Percentiles rank a stretch among this genome's conserved stretches.
These are phyloP conservation scores for Epizoanthus fatuus DNA, from an alignment of 92 coral and sea anemone genomes.

Conservation along the genomic window DNA sequence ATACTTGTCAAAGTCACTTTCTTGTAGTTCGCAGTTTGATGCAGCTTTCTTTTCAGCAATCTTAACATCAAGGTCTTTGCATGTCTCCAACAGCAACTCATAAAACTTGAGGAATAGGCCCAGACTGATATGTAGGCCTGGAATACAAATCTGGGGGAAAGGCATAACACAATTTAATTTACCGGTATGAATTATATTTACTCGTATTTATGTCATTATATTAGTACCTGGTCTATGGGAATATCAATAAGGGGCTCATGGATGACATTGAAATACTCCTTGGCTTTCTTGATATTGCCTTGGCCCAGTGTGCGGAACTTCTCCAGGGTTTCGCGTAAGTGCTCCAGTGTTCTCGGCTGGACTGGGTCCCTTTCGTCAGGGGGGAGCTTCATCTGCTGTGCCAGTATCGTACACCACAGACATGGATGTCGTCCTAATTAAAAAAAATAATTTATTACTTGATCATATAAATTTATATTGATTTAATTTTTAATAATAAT, in stretches of 20 bases:
- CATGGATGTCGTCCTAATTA: background rate
- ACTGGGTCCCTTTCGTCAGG: background rate
- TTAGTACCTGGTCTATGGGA: conserved; percentile 5
- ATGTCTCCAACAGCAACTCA: conserved; percentile 10
- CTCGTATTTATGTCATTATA: background rate
- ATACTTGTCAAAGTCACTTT: too few relatives aligned
- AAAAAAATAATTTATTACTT: background rate
- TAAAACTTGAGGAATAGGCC: conserved; percentile 1
- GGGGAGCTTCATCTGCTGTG: background rate
- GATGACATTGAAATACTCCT: background rate
- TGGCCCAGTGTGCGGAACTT: conserved; percentile 4
- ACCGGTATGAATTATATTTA: background rate
- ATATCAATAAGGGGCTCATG: conserved; percentile 8
- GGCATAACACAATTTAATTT: background rate
- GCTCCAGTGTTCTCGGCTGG: conserved; percentile 3
- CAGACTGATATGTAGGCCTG: conserved; percentile 7
- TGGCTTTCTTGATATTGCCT: conserved; percentile 1
- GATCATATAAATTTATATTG: background rate
- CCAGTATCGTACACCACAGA: conserved; percentile 8
- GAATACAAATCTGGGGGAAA: conserved; percentile 5
- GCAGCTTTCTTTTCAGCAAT: background rate
- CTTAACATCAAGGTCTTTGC: conserved; percentile 7
- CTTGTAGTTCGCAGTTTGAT: too few relatives aligned
- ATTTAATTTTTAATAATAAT: background rate
- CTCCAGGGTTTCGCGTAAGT: background rate